These are phyloP conservation scores for Cathartes aura DNA, from an alignment of 2,113 vertebrate species.

Conservation along the genomic window DNA sequence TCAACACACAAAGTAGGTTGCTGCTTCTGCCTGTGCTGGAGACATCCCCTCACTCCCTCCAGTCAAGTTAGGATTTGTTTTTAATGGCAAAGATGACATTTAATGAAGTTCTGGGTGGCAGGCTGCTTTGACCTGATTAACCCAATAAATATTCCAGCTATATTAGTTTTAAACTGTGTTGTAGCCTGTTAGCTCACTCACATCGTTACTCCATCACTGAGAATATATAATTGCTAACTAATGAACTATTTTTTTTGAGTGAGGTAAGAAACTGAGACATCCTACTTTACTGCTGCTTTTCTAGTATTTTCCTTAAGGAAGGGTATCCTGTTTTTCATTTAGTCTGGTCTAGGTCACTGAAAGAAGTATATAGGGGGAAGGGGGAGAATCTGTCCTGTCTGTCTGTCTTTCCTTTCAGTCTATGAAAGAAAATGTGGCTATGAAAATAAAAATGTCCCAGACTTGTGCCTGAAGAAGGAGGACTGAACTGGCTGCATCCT, in stretches of 20 bases:
- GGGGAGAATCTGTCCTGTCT: background rate
- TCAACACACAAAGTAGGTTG: conserved; percentile 75
- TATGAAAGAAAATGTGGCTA: background rate
- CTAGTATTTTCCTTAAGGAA: background rate
- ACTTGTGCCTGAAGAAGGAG: background rate
- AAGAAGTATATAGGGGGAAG: background rate
- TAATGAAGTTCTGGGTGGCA: conserved; percentile 43
- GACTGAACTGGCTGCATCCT: background rate
- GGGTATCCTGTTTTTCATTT: background rate
- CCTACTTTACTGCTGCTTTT: background rate
- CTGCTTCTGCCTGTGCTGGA: conserved; percentile 38
- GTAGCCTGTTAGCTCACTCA: background rate
- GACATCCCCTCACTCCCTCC: background rate
- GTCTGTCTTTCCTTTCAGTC: background rate
- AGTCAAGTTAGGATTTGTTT: conserved; percentile 37
- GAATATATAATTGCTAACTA: background rate
- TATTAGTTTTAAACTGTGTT: background rate
- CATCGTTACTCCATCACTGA: background rate
- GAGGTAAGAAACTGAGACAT: background rate
- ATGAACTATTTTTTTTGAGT: background rate
- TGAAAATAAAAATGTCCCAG: background rate
- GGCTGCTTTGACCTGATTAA: conserved; percentile 38
- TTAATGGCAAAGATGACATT: conserved; percentile 57
- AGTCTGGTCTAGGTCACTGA: background rate
- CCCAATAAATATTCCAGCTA: conserved; percentile 15